Evolutionary conservation across 2,113 vertebrate genomes (phyloP).

Genomic region (Melanocharis versteri): DNA sequence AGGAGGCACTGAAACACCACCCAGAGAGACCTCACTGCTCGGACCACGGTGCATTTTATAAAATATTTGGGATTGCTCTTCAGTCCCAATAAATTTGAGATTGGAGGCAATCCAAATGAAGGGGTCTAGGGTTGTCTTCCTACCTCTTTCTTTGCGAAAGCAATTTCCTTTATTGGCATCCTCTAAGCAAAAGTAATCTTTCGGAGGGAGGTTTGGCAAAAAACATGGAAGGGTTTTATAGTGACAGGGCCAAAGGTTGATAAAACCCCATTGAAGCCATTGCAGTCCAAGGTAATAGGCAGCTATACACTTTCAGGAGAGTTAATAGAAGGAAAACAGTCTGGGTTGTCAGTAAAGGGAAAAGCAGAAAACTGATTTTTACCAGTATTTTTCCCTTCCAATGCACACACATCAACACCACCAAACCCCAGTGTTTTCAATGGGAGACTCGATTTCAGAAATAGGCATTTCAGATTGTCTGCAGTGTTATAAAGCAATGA

Average conservation of each 20-base stretch:
- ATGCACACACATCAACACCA: not conserved
- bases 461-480: not conserved
- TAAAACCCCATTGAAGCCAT: not conserved
- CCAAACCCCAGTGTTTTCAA: not conserved
- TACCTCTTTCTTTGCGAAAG: not conserved
- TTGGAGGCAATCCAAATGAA: conserved; percentile 39
- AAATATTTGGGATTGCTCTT: not conserved
- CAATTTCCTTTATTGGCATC: conserved; percentile 58
- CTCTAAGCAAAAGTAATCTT: conserved; percentile 42
- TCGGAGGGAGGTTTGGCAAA: conserved; percentile 36
- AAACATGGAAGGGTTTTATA: conserved; percentile 45
- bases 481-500: not conserved
- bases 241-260: conserved; percentile 26
- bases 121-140: conserved; percentile 13
- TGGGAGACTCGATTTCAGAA: not conserved
- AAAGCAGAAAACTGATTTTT: not conserved
- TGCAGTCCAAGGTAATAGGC: conserved; percentile 5
- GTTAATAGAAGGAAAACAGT: conserved; percentile 2
- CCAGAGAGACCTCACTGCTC: not conserved
- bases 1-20: not conserved
- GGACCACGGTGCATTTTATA: not conserved
- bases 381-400: not conserved
- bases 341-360: not conserved
- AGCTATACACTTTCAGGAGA: not conserved
- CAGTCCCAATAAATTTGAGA: not conserved